A percentile compares a stretch with the other conserved stretches of the same genome.
These are phyloP conservation scores for Sphaerodactylus townsendi DNA, from an alignment of 2,113 vertebrate species.

Conservation along the genomic window DNA sequence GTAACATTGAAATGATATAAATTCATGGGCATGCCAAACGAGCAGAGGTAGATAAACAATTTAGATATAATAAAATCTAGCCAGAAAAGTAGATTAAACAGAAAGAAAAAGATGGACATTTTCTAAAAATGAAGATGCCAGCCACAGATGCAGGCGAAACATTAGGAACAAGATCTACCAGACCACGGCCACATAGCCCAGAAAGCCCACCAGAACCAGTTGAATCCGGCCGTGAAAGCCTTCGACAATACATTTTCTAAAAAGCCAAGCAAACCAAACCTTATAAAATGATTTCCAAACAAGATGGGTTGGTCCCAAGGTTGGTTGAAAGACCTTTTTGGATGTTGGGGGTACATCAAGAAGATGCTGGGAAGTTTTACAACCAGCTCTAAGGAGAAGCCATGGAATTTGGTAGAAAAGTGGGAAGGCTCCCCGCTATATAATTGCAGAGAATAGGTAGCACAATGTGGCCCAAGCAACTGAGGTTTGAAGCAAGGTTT, in stretches of 20 bases:
- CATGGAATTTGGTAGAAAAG: background rate
- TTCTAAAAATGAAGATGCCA: too few relatives aligned
- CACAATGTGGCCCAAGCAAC: background rate
- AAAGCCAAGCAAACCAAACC: background rate
- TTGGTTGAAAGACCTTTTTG: background rate
- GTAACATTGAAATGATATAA: background rate
- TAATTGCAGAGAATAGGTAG: fast-evolving
- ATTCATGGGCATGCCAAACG: background rate
- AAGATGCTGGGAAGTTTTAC: background rate
- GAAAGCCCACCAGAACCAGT: too few relatives aligned
- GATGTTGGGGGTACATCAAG: background rate
- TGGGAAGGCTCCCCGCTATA: background rate
- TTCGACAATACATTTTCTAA: too few relatives aligned
- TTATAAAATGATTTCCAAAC: background rate
- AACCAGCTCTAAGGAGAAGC: background rate
- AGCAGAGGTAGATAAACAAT: background rate
- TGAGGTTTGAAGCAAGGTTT: background rate
- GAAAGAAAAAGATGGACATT: background rate
- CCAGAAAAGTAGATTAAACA: background rate
- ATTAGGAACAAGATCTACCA: too few relatives aligned
- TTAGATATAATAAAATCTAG: background rate
- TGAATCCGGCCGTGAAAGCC: too few relatives aligned
- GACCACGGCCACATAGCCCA: too few relatives aligned
- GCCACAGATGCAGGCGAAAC: too few relatives aligned
- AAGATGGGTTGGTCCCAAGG: background rate